Base-by-base conservation (phyloP, 2,888 invertebrate genomes). In the Anticlea derivata region DNA sequence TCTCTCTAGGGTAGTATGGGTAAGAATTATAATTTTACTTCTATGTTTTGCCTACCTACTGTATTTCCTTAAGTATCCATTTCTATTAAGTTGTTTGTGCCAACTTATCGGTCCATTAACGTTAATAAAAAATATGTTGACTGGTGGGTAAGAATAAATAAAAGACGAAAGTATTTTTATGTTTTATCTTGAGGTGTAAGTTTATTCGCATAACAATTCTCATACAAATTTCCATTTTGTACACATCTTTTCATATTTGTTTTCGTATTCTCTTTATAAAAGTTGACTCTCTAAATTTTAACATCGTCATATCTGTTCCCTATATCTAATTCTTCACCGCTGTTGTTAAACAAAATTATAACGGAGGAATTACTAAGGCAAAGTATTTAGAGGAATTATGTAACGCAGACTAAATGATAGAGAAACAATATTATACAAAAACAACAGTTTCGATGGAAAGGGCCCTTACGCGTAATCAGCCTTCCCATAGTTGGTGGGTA, bases 131-230 rank as follows among this genome's bases (percentile, higher is more conserved):
- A 17, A 4, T 17, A 17, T 1, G 27, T 10, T 10, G 27, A 3
- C 26, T 33, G n/a, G 8, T 8, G 12, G 23, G 23, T 12, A 13
- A 17, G 35, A 23, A 34, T 37, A 83, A 87, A 86, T 85, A 79
- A 89, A 90, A 88, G 78, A 75, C 85, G 66, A 60, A 3, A 68
- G 63, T 53, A 52, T 73, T 83, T 83, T 78, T 83, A 76, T 82
- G 84, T 83, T 87, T 86, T 89, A 88, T 88, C 80, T 87, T 86
- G 89, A 88, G 90, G 90, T 90, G 89, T 90, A 90, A 88, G 89
- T 89, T 90, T 90, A 90, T 89, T 89, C 88, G 89, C 90, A 86
- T 90, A 90, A 90, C 90, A 90, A 89, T 88, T 89, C 86, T 89
- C 88, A 90, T 90, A 90, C 90, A 90, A 90, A 90, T 89, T 84